Percentiles rank a stretch among this genome's conserved stretches.
Evolutionary conservation across 2,888 invertebrate species (phyloP).

Genomic region (Andrena fulva): DNA sequence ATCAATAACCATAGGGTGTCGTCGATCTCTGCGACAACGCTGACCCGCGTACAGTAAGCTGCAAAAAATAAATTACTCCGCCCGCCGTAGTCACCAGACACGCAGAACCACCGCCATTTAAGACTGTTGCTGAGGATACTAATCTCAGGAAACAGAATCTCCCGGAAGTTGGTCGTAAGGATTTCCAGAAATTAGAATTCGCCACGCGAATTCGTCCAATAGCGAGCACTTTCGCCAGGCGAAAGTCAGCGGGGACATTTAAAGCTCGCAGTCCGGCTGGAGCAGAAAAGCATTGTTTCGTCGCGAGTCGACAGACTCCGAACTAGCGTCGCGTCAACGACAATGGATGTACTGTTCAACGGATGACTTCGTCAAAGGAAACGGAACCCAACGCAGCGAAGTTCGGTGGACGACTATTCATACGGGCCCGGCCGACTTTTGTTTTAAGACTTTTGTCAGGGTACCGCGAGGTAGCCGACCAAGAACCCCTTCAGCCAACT

Average conservation of each 20-base stretch:
- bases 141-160: too few relatives aligned
- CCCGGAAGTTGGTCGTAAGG: too few relatives aligned
- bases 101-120: too few relatives aligned
- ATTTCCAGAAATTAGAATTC: neutral
- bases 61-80: neutral
- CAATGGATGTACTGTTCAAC: constrained; percentile 72
- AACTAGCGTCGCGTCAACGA: constrained; percentile 51
- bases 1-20: neutral
- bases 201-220: neutral
- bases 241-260: constrained; percentile 2
- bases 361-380: constrained; percentile 76
- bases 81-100: too few relatives aligned
- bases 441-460: constrained; percentile 74
- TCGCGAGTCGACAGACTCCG: constrained; percentile 30
- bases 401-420: constrained; percentile 66
- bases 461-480: constrained; percentile 51
- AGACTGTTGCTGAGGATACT: too few relatives aligned
- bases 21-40: neutral
- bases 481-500: constrained; percentile 59
- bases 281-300: constrained; percentile 59
- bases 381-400: constrained; percentile 69
- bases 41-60: neutral
- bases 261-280: constrained; percentile 8
- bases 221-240: neutral
- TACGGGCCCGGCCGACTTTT: constrained; percentile 62